Evolutionary conservation across 2,888 invertebrate species (phyloP).

Genomic region (Gisinianus flammeolus): DNA sequence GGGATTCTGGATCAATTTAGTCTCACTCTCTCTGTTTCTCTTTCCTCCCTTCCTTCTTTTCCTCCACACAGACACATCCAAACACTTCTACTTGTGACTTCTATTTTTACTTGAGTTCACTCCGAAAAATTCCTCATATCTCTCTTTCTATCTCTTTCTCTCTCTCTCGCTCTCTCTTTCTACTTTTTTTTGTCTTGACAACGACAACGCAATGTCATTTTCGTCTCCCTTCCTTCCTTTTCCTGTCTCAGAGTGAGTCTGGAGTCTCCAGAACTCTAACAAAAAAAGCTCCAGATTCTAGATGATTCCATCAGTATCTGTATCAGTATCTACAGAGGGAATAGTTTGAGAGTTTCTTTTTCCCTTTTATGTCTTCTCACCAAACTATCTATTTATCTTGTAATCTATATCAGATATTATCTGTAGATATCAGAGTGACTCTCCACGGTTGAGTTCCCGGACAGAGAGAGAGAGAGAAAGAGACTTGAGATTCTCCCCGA

Average conservation of each 20-base stretch:
- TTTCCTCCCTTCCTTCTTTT: neutral
- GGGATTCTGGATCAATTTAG: slow-evolving; percentile 35
- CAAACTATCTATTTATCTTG: neutral
- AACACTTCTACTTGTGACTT: slow-evolving; percentile 34
- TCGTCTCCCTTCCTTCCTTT: slow-evolving; percentile 2
- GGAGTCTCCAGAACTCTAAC: neutral
- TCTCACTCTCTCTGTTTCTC: neutral
- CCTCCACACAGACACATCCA: neutral
- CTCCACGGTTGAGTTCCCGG: no score
- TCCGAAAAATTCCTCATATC: neutral
- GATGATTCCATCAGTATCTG: no score
- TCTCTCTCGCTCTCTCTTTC: neutral
- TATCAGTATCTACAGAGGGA: no score
- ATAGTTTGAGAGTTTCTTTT: no score
- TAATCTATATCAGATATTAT: neutral
- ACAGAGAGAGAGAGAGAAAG: no score
- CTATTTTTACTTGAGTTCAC: slow-evolving; percentile 26
- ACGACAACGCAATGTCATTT: no score
- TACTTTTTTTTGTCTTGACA: no score
- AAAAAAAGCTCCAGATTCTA: no score
- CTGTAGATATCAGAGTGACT: no score
- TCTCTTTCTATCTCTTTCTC: neutral
- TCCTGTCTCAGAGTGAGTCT: neutral
- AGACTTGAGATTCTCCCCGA: no score
- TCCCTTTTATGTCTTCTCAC: neutral